Evolutionary conservation across 2,113 vertebrate genomes (phyloP), one percentile per base, ranked within the genome.

Genomic region (Uria lomvia): DNA sequence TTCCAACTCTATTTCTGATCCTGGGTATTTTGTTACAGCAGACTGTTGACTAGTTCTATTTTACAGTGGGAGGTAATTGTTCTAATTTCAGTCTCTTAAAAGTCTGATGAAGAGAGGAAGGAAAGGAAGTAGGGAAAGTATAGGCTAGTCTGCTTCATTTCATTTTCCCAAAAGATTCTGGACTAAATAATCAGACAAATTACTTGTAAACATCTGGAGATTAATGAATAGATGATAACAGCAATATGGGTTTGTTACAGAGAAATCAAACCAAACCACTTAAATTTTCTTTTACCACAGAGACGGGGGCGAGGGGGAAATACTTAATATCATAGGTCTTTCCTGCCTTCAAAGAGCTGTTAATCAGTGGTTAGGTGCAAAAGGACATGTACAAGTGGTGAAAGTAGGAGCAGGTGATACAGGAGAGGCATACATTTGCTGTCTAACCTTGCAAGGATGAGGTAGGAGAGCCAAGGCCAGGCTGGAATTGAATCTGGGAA

Each of bases 241-340:
- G 55, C 34, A 78, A 9, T 58, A 38, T 26, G 13, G 26, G 15
- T 49, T 71, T 80, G 17, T 92, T 95, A 66, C 58, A 24, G 73
- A 67, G 38, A 82, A 91, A 43, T 62, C 55, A 77, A 74, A 62
- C 20, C 17, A n/a, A 40, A 53, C 21, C 18, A 15, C 21, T 59
- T 62, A 11, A 16, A 29, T 59, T 59, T 34, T 75, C 13, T 60
- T 63, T 88, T 84, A 43, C n/a, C 27, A 45, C 43, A 42, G 72
- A 68, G 42, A 45, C 1, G 0, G 1, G 58, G 47, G 47, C 11
- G 11, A 8, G 19, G 21, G 36, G 14, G 40, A 58, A 72, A 18
- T 50, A 77, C 21, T 58, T 63, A 58, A 36, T 11, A 38, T 20
- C 8, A 8, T 3, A 68, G 21, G 8, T 30, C 32, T 80, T 76